Conservation (phyloP, 2,888 invertebrate species). For the Sialis fuliginosa region DNA sequence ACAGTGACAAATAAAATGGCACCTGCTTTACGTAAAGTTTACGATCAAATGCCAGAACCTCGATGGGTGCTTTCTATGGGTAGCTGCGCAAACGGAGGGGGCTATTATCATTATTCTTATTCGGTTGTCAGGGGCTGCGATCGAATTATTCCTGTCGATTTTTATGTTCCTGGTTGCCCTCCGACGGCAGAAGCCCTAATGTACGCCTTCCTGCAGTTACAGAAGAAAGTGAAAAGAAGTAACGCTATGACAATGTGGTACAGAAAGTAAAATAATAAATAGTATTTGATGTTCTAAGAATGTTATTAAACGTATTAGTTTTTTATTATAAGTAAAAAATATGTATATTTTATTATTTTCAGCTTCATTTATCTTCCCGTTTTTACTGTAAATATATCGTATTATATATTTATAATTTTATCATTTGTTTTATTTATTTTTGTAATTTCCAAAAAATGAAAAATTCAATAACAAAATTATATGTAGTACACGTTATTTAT, state of each 20-base stretch:
- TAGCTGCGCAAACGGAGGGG: slow-evolving; percentile 60
- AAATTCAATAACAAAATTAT: too few species aligned
- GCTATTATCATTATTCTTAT: slow-evolving; percentile 63
- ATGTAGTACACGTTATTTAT: too few species aligned
- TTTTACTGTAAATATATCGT: too few species aligned
- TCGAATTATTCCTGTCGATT: slow-evolving; percentile 65
- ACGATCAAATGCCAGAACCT: slow-evolving; percentile 46
- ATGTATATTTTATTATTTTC: too few species aligned
- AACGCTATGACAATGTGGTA: slow-evolving; percentile 25
- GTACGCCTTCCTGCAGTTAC: slow-evolving; percentile 68
- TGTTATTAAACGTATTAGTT: too few species aligned
- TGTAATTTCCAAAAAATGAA: too few species aligned
- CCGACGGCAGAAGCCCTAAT: slow-evolving; percentile 86
- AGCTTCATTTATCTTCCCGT: too few species aligned
- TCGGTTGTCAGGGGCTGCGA: slow-evolving; percentile 65
- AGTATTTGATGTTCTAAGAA: neutral
- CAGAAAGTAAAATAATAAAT: slow-evolving; percentile 1
- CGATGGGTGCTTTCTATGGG: slow-evolving; percentile 64
- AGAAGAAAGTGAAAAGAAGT: slow-evolving; percentile 74
- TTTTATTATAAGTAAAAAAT: too few species aligned
- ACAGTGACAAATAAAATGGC: slow-evolving; percentile 54
- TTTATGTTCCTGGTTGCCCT: slow-evolving; percentile 87
- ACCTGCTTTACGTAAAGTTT: slow-evolving; percentile 40
- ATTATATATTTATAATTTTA: too few species aligned
- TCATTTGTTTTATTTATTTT: too few species aligned